phyloP scores from a whole-genome alignment of 2,797 vertebrate genomes.

The Myripristis jacobus region DNA sequence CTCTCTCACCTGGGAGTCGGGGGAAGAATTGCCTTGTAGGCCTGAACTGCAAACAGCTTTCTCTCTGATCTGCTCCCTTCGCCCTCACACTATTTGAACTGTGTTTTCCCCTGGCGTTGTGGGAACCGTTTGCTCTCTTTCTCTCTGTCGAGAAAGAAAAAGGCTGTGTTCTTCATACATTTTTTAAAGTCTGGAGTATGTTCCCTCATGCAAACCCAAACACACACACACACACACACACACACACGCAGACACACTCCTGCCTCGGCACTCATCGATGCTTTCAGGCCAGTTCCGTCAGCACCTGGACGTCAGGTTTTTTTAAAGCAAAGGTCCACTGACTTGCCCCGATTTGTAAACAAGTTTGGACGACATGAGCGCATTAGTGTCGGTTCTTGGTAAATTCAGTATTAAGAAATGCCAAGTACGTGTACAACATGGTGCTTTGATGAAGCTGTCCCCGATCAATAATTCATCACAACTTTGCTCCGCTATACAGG shows the following conservation, averaged over 20 bases:
- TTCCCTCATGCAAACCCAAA: conserved; percentile 76
- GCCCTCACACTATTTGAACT: conserved; percentile 86
- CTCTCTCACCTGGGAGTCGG: conserved; percentile 86
- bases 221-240: conserved; percentile 48
- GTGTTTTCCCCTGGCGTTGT: conserved; percentile 86
- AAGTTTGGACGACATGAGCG: conserved; percentile 81
- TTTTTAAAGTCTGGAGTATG: conserved; percentile 84
- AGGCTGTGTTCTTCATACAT: conserved; percentile 88
- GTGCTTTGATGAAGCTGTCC: conserved; percentile 80
- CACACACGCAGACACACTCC: conserved; percentile 49
- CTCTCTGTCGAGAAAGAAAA: conserved; percentile 83
- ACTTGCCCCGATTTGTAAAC: conserved; percentile 89
- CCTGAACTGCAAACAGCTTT: conserved; percentile 84
- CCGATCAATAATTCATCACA: conserved; percentile 87
- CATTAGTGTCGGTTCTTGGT: conserved; percentile 87
- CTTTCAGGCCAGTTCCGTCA: conserved; percentile 80
- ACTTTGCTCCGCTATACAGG: conserved; percentile 77
- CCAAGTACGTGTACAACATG: conserved; percentile 78
- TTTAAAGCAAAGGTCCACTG: conserved; percentile 77
- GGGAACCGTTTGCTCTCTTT: conserved; percentile 82
- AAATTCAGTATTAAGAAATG: conserved; percentile 86
- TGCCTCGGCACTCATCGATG: conserved; percentile 62
- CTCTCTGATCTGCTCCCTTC: conserved; percentile 87
- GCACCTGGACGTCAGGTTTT: conserved; percentile 74
- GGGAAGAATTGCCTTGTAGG: conserved; percentile 87